Base-by-base conservation (phyloP, 2,888 invertebrate species). In the Drosophila setosimentum region DNA sequence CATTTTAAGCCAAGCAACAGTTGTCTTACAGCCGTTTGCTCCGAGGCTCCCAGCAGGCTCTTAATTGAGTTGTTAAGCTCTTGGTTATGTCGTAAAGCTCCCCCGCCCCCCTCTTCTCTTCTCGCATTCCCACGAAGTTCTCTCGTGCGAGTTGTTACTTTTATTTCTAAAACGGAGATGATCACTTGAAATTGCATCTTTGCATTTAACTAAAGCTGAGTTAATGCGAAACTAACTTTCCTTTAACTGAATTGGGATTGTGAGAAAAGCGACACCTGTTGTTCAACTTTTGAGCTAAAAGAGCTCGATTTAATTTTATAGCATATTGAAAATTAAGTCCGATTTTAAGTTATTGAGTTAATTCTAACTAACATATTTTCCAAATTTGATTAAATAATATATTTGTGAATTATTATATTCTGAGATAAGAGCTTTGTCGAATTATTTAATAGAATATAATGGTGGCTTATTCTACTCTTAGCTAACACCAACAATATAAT, bases 11-110 rank as follows among this genome's bases (percentile, higher is more conserved):
- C 61, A 76, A 67, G 66, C 69, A 42, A 59, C 59, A 24, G 45
- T 67, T 69, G 71, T 57, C 53, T 49, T 49, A 30, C 42, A 68
- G 33, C 59, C 37, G 35, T 50, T 50, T 35, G 18, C 24, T 35
- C 35, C 1, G n/a, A 57, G 68, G 29, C 58, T 59, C 58, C 68
- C 76, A 76, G 65, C 82, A 72, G 78, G 82, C 78, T 69, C 60
- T 60, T 83, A 82, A 84, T 82, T 84, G 75, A 82, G 82, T 75
- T 84, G 82, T 84, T 84, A 69, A 51, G 60, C 68, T 66, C 77
- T 81, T 68, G 45, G 29, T 49, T 72, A 64, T 51, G 49, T 63
- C 37, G 57, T 30, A 30, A 18, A 33, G 24, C 45, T 53, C 32
- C 5, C 5, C 8, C 32, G 16, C 5, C 8, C 21, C 4, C 5